Evolutionary conservation across 2,888 invertebrate species (phyloP), one percentile per base, ranked within the genome.

Genomic region (Molanna angustata): DNA sequence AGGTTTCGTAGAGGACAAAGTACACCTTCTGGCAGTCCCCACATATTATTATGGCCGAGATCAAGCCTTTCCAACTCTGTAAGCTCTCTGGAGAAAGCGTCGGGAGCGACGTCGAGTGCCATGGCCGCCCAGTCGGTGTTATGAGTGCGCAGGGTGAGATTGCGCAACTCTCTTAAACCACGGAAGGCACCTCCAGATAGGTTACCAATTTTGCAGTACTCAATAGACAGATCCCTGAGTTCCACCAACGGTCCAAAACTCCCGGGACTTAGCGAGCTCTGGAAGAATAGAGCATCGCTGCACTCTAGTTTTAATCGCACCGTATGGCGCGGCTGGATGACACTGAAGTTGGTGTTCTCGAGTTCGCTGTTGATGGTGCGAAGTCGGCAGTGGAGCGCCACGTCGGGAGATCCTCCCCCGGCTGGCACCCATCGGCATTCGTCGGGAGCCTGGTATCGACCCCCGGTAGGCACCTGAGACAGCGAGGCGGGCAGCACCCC

Each of bases 101-200:
- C 83, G 13, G 82, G 79, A 33, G 87, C 85, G 57, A 90, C 80
- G 67, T 89, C 86, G 57, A 90, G 76, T 48, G 86, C 83, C 83
- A 89, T 86, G 46, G 88, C 84, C 33, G 88, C 86, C 87, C 89
- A 89, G 67, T 89, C 88, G 35, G 87, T 88, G 71, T 90, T 90
- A 72, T 90, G 88, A 45, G 90, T 90, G 64, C 87, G 80, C 60
- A 92, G 82, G 39, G 90, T 90, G 53, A 92, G 76, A 68, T 89
- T 88, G 61, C 86, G 78, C 57, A 92, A 77, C 67, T 89, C 85
- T 54, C 84, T 82, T 35, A 91, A 80, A 40, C 90, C 90, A 39
- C 84, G 81, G 65, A 92, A 89, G n/a, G 90, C 88, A 52, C 88
- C 88, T 63, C 87, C 85, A 54, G 89, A 86, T 53, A 90, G 76